Base-by-base conservation (phyloP, 2,888 invertebrate genomes). In the Spisula solida region DNA sequence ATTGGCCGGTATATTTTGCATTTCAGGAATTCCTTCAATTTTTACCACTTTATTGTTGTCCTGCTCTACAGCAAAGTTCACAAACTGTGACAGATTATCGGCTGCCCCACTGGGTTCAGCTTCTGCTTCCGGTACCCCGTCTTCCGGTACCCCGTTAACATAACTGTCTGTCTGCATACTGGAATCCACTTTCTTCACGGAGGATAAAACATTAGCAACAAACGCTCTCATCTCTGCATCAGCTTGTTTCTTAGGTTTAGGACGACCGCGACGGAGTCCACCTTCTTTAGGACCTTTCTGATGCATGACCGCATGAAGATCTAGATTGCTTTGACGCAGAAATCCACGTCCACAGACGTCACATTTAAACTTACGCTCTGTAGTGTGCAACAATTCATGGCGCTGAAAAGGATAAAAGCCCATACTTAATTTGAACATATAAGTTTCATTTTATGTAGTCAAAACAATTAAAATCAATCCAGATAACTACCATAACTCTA, bases 281-380 rank as follows among this genome's bases (percentile, higher is more conserved):
- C 82, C 90, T 12, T 85, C 88, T 25, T 92, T 88, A 0, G 79
- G 70, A 31, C 85, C 89, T 29, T 87, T 90, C 81, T 88, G 89
- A 70, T 92, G 92, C 92, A 92, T 92, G n/a, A 92, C 92, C n/a
- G 92, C 87, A 82, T 92, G 92, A 4, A 92, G 89, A 31, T 92
- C 92, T 29, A 92, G 86, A 81, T 92, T 92, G 60, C 90, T 90
- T 48, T 92, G 90, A 16, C 92, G 85, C 25, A 92, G 75, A 66
- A 92, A 92, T 18, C 92, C 92, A 20, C 89, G 90, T 0, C 92
- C 92, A 82, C 92, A 92, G 0, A 85, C 83, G 18, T 84, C 84
- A 92, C 92, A 92, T 83, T 90, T 92, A 78, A 85, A 92, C 16
- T 86, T 86, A 5, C 90, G 80, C 31, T 92, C 92, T 29, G 89